Conservation (phyloP, 2,888 invertebrate species). For the Acrobasis suavella region DNA sequence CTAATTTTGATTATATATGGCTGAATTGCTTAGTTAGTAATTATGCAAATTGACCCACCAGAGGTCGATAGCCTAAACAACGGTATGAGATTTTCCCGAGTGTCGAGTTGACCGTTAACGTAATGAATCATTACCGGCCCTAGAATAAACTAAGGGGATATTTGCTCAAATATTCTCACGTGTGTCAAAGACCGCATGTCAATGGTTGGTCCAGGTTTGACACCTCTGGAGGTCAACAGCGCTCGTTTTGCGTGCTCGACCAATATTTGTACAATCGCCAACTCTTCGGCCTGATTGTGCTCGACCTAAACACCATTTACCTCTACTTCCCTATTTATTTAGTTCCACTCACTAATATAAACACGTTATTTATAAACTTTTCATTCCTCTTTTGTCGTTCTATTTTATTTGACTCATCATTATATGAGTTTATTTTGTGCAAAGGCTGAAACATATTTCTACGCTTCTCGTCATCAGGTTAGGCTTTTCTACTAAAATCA, state of each 20-base stretch:
- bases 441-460: too few relatives aligned
- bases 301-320: conserved; percentile 43
- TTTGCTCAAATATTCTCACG: conserved; percentile 81
- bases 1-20: conserved; percentile 44
- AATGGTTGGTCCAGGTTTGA: conserved; percentile 69
- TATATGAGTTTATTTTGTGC: too few relatives aligned
- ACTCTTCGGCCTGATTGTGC: conserved; percentile 50
- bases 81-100: conserved; percentile 63
- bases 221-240: conserved; percentile 73
- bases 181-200: conserved; percentile 65
- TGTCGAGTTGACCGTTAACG: conserved; percentile 71
- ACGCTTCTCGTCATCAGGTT: too few relatives aligned
- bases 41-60: conserved; percentile 60
- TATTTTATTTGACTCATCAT: too few relatives aligned
- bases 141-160: conserved; percentile 73
- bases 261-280: conserved; percentile 64
- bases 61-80: conserved; percentile 61
- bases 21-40: conserved; percentile 44
- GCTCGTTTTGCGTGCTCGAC: conserved; percentile 62
- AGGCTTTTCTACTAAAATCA: too few relatives aligned
- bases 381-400: neutral
- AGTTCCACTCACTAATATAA: neutral
- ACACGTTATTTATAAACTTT: neutral
- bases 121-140: conserved; percentile 78
- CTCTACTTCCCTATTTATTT: conserved; percentile 7